phyloP scores from a whole-genome alignment of 2,797 vertebrate species.

The Sebastes dallii region DNA sequence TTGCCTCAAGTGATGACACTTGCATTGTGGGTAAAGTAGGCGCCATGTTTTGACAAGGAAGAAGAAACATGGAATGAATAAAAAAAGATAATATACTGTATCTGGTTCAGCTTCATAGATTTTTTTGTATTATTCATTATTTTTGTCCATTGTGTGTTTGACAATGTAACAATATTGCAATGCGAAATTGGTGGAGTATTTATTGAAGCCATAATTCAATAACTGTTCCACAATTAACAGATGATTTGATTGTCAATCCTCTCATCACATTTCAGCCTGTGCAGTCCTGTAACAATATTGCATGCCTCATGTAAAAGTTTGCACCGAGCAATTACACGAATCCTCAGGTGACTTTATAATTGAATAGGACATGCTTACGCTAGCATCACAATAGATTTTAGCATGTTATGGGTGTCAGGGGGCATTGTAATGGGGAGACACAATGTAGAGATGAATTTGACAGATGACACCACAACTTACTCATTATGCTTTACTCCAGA shows the following conservation, averaged over 20 bases:
- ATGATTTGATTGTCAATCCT: neutral
- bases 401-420: constrained; percentile 39
- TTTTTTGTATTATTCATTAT: neutral
- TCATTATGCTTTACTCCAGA: constrained; percentile 48
- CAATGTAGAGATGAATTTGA: constrained; percentile 45
- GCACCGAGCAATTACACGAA: constrained; percentile 6
- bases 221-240: neutral
- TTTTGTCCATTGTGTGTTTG: neutral
- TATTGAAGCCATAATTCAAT: neutral
- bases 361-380: constrained; percentile 44
- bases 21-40: neutral
- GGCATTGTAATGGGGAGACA: constrained; percentile 39
- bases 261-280: constrained; percentile 11
- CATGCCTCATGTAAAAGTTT: constrained; percentile 7
- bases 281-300: neutral
- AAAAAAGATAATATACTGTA: neutral
- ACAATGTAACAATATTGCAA: neutral
- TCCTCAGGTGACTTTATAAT: constrained; percentile 47
- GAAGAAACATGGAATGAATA: neutral
- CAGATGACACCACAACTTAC: constrained; percentile 52
- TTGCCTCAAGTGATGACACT: neutral
- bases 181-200: neutral
- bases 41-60: neutral
- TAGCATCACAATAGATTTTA: constrained; percentile 27
- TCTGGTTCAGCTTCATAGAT: neutral